Percentiles rank a stretch among this genome's conserved stretches.
These are phyloP conservation scores for Drosophila prostipennis DNA, from an alignment of 2,888 invertebrate genomes.

Conservation along the genomic window DNA sequence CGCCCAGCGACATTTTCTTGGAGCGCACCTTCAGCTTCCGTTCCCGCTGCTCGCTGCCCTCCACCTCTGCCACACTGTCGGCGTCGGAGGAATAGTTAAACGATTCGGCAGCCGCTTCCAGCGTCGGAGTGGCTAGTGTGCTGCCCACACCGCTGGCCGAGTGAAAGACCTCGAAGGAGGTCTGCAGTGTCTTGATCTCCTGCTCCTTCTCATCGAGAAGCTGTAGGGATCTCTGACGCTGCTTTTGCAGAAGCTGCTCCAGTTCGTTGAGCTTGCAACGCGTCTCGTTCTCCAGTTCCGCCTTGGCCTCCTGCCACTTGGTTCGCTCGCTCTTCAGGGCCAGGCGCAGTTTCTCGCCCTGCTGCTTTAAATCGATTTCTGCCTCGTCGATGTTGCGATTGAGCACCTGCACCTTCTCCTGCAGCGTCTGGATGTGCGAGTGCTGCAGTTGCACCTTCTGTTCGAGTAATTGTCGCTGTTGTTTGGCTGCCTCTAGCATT, in stretches of 20 bases:
- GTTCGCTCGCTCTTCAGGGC: slow-evolving; percentile 82
- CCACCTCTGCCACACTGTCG: slow-evolving; percentile 68
- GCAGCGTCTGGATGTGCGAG: slow-evolving; percentile 87
- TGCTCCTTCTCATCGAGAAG: slow-evolving; percentile 92
- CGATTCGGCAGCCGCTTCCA: slow-evolving; percentile 40
- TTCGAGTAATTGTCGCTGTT: slow-evolving; percentile 67
- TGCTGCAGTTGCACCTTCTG: slow-evolving; percentile 84
- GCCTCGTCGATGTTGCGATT: slow-evolving; percentile 87
- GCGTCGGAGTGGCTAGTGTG: slow-evolving; percentile 7
- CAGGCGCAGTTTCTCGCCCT: slow-evolving; percentile 86
- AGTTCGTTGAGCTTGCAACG: slow-evolving; percentile 86
- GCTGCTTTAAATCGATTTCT: slow-evolving; percentile 87
- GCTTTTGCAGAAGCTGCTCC: slow-evolving; percentile 91
- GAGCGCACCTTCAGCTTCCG: slow-evolving; percentile 58
- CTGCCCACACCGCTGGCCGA: slow-evolving; percentile 40
- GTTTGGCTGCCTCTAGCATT: slow-evolving; percentile 87
- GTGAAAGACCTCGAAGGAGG: slow-evolving; percentile 85
- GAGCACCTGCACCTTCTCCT: slow-evolving; percentile 88
- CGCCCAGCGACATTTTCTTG: slow-evolving; percentile 84
- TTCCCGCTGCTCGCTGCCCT: slow-evolving; percentile 30
- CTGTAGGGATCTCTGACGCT: slow-evolving; percentile 91
- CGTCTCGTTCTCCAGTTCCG: slow-evolving; percentile 85
- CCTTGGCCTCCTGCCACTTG: slow-evolving; percentile 81
- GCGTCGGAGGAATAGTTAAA: slow-evolving; percentile 65
- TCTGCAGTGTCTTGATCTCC: slow-evolving; percentile 87